Evolutionary conservation across 2,113 vertebrate genomes (phyloP), one percentile per base, ranked within the genome.

Genomic region (Nannospalax galili): DNA sequence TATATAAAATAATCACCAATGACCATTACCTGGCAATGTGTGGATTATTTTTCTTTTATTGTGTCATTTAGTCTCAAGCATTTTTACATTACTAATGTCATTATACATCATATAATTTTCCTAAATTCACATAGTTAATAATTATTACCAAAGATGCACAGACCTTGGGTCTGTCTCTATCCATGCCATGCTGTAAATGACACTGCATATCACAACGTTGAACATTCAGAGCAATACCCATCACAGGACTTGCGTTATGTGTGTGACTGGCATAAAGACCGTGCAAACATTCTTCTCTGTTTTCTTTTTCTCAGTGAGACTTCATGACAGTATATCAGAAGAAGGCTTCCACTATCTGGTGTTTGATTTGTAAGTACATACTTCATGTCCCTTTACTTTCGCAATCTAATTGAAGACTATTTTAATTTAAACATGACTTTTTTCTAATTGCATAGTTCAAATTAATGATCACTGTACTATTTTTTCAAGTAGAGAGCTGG

Each of bases 241-340:
- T 37, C 56, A 70, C 30, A 67, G 26, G 48, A 28, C 14, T n/a
- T 40, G 28, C 10, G 89, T 91, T 52, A 30, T 28, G 17, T 56
- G 70, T 24, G 35, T n/a, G 20, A 7, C 6, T 35, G 37, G 12
- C 26, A 37, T 42, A 28, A 10, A 0, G 30, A 12, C 74, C 65
- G 88, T 92, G 77, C 89, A 96, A 88, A 10, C 88, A 30, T 90
- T 60, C 82, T 84, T 69, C 52, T 72, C 32, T 52, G 48, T 52
- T 84, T 82, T 88, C 24, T 58, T 84, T 90, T 92, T 65, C 97
- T 40, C 97, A 99, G 99, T 99, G 97, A 98, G 99, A 89, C 99
- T 99, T 95, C 99, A 99, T 95, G 99, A 99, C 98, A 99, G 99
- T 98, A 99, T 99, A 98, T 99, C 99, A 37, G 99, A 99, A 97